Evolutionary conservation across 2,888 invertebrate genomes (phyloP), one percentile per base, ranked within the genome.

Genomic region (Conomelus anceps): DNA sequence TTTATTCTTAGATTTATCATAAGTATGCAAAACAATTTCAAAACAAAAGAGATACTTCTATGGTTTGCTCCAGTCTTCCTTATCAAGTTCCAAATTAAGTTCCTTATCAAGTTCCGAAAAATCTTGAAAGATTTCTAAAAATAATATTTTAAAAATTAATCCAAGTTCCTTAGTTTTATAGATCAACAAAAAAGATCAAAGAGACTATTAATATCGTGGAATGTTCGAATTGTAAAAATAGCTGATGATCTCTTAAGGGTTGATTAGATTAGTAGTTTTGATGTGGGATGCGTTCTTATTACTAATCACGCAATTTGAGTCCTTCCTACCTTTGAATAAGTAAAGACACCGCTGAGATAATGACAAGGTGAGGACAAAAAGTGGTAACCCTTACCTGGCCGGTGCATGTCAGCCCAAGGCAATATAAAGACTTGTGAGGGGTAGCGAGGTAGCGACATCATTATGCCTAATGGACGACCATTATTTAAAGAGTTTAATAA

Each of bases 401-500:
- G n/a, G n/a, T n/a, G 34, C 34, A 34, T 34, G 13, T 34, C 34
- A 13, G 34, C 34, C 34, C 17, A 17, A 34, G 63, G 63, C 63
- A n/a, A 63, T 20, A 63, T 63, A 63, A 63, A 63, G 63, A 63
- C 63, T n/a, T n/a, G n/a, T n/a, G 13, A 63, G 63, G 63, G 63
- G 63, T 63, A 63, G 63, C 63, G 13, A 63, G 63, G 63, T 63
- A 63, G 63, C 63, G 63, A 63, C 63, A 63, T 63, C 63, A 63
- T 63, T 63, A 63, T 63, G 63, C 63, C 63, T 63, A 63, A 63
- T 63, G 63, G 63, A 63, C 85, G 23, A 85, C 29, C n/a, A 86
- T 86, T 86, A 86, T 24, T 86, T 86, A 24, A 24, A 86, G 24
- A 86, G 86, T 86, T 85, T 86, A 86, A 86, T 86, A 26, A 26